Evolutionary conservation across 2,797 vertebrate genomes (phyloP), one percentile per base, ranked within the genome.

Genomic region (Artibeus lituratus): DNA sequence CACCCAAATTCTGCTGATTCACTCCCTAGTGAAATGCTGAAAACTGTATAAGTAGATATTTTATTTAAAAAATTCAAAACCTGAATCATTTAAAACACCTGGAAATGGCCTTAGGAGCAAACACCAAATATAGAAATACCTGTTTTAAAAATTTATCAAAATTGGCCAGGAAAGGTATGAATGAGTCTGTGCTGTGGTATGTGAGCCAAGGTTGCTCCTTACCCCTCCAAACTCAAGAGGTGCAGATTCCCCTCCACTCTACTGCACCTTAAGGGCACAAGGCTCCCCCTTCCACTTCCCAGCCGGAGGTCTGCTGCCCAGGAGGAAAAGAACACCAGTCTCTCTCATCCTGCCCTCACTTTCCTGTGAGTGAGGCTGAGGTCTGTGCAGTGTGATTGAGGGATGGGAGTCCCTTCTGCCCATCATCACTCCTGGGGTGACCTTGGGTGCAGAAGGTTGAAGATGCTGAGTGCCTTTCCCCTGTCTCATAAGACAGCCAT

Each of bases 251-350:
- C 37, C 32, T 29, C 5, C 0, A 3, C n/a, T 37, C 37, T 2
- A 4, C 12, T 21, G 11, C 10, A 39, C 26, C 19, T 37, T 37
- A 14, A 16, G 44, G 18, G 8, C 24, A 7, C n/a, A 9, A 18
- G 1, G 39, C 0, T 15, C 32, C 16, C 11, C 73, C 7, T 35
- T 3, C 32, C 15, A 9, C 12, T 3, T n/a, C 18, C 32, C 5
- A 1, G 9, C 7, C 10, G 3, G 15, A 77, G 7, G 29, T 35
- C 42, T 18, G 49, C 65, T 32, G 6, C 12, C 19, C 53, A 19
- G 14, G 2, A 39, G 32, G 15, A 73, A 7, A n/a, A 16, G 10
- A 59, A 44, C 19, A 10, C 51, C 10, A 1, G 6, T 21, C 7
- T 67, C 35, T 39, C 62, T 44, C 1, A 6, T 18, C 4, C 16